Conservation (phyloP, 2,888 invertebrate species). For the Lepidonotus clava region DNA sequence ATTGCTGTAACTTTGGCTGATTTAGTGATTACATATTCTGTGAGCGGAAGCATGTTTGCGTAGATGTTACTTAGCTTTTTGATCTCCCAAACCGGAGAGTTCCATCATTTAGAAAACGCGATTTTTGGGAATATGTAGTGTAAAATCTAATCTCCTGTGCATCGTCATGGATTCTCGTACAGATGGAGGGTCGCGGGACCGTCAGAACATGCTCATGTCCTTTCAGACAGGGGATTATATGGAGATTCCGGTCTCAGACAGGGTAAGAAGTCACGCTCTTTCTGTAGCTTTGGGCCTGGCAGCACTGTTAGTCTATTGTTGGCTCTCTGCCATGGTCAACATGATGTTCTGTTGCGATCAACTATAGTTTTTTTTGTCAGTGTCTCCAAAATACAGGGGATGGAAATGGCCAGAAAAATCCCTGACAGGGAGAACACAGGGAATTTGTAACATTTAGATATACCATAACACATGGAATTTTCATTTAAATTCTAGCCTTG, state of each 20-base stretch:
- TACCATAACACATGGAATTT: too few relatives aligned
- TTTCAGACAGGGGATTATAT: conserved; percentile 7
- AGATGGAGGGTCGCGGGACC: neutral
- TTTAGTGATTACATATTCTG: neutral
- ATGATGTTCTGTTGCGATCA: too few relatives aligned
- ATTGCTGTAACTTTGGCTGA: neutral
- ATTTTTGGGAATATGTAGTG: neutral
- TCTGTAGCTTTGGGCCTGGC: too few relatives aligned
- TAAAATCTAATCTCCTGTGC: neutral
- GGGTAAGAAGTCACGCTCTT: conserved; percentile 4
- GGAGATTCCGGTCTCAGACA: conserved; percentile 49
- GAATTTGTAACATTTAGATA: too few relatives aligned
- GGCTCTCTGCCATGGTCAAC: too few relatives aligned
- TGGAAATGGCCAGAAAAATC: too few relatives aligned
- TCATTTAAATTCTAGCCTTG: too few relatives aligned
- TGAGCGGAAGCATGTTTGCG: neutral
- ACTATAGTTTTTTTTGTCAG: too few relatives aligned
- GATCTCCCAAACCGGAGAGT: neutral
- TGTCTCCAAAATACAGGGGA: too few relatives aligned
- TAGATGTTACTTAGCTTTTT: neutral
- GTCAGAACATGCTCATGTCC: neutral
- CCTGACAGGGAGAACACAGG: too few relatives aligned
- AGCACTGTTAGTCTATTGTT: too few relatives aligned
- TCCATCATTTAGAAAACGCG: neutral
- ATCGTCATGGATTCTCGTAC: neutral